phyloP scores from a whole-genome alignment of 2,888 invertebrate species.

The Dryadula phaetusa region DNA sequence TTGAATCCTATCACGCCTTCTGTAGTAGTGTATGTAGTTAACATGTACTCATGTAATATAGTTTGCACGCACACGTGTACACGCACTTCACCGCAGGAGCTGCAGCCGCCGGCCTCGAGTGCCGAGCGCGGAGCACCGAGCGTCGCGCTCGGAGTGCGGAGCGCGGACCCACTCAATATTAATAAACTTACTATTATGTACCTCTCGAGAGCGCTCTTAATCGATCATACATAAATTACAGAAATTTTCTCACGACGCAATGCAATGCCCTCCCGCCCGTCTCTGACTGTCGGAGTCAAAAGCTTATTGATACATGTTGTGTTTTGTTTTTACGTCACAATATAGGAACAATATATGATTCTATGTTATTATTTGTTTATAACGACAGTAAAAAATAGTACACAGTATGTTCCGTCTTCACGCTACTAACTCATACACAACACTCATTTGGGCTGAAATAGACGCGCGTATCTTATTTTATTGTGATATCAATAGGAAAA shows the following conservation, averaged over 20 bases:
- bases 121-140: background rate
- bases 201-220: background rate
- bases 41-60: background rate
- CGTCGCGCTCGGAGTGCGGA: background rate
- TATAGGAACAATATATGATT: too few relatives aligned
- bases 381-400: too few relatives aligned
- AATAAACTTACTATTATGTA: slow-evolving; percentile 1
- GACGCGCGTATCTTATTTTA: background rate
- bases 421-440: background rate
- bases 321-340: too few relatives aligned
- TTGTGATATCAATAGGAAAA: too few relatives aligned
- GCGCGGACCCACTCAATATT: background rate
- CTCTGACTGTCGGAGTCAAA: background rate
- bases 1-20: background rate
- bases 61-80: background rate
- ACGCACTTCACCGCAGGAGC: background rate
- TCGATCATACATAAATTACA: slow-evolving; percentile 12
- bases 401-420: too few relatives aligned
- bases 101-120: background rate
- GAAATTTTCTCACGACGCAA: background rate
- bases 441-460: too few relatives aligned
- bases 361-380: too few relatives aligned
- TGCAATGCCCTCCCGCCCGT: background rate
- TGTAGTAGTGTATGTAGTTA: background rate
- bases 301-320: background rate